These are phyloP conservation scores for Eretmocerus hayati DNA, from an alignment of 2,888 invertebrate species.

Conservation along the genomic window DNA sequence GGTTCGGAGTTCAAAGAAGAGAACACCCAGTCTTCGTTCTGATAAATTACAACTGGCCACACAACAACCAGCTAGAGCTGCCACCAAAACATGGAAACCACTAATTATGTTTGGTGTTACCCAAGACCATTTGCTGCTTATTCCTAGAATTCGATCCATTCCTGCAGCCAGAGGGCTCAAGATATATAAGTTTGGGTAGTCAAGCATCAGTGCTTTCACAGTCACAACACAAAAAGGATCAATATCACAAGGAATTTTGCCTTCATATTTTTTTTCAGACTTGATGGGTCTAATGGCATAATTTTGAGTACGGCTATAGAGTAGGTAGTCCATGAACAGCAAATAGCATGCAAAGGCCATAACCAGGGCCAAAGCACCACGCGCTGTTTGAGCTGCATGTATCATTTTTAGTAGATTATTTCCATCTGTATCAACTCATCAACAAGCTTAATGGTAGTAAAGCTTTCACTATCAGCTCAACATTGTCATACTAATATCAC, in stretches of 20 bases:
- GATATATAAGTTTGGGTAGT: conserved; percentile 77
- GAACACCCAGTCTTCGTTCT: conserved; percentile 64
- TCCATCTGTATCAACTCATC: too few relatives aligned
- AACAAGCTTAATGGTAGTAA: too few relatives aligned
- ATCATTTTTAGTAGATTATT: conserved; percentile 8
- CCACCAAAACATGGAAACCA: conserved; percentile 68
- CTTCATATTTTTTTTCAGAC: conserved; percentile 35
- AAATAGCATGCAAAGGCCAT: conserved; percentile 52
- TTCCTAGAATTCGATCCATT: conserved; percentile 59
- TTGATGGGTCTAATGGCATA: conserved; percentile 56
- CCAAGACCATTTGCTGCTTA: conserved; percentile 53
- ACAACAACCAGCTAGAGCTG: conserved; percentile 66
- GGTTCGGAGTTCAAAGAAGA: conserved; percentile 73
- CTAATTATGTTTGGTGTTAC: conserved; percentile 83
- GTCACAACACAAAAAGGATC: conserved; percentile 75
- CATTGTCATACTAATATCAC: too few relatives aligned
- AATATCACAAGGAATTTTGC: conserved; percentile 61
- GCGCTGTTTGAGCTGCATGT: conserved; percentile 5
- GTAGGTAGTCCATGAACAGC: conserved; percentile 64
- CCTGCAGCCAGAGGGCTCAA: conserved; percentile 73
- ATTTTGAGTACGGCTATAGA: conserved; percentile 64
- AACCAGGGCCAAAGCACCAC: conserved; percentile 54
- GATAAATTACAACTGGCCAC: conserved; percentile 66
- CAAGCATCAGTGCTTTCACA: conserved; percentile 74
- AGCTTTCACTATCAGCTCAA: too few relatives aligned